Conservation (phyloP, 2,797 vertebrate genomes). For the Dromococcyx pavoninus region DNA sequence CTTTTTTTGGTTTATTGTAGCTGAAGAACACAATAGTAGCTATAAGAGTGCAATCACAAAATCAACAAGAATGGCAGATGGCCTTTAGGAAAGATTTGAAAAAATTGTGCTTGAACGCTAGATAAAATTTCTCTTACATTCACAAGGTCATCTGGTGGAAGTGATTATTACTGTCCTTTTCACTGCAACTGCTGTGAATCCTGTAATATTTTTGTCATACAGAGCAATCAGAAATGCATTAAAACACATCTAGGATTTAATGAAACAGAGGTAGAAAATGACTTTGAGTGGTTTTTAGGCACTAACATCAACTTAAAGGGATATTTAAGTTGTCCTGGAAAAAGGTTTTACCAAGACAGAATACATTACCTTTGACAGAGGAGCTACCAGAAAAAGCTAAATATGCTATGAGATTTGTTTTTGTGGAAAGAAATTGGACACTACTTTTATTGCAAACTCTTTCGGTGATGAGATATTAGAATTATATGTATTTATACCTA, state of each 20-base stretch:
- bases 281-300: not conserved
- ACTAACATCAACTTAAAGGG: not conserved
- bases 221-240: not conserved
- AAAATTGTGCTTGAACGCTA: not conserved
- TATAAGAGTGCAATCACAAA: not conserved
- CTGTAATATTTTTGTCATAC: not conserved
- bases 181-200: not conserved
- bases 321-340: not conserved
- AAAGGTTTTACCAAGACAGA: not conserved
- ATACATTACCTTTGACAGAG: not conserved
- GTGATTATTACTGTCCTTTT: not conserved
- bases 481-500: not conserved
- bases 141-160: not conserved
- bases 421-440: not conserved
- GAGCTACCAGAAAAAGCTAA: not conserved
- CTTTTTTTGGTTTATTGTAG: not conserved
- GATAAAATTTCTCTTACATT: not conserved
- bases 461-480: not conserved
- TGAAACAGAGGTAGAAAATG: not conserved
- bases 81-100: not conserved
- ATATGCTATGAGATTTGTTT: fast-evolving
- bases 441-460: not conserved
- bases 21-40: not conserved
- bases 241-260: not conserved
- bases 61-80: not conserved